Evolutionary conservation across 2,113 vertebrate species (phyloP), one percentile per base, ranked within the genome.

Genomic region (Ploceus nigricollis): DNA sequence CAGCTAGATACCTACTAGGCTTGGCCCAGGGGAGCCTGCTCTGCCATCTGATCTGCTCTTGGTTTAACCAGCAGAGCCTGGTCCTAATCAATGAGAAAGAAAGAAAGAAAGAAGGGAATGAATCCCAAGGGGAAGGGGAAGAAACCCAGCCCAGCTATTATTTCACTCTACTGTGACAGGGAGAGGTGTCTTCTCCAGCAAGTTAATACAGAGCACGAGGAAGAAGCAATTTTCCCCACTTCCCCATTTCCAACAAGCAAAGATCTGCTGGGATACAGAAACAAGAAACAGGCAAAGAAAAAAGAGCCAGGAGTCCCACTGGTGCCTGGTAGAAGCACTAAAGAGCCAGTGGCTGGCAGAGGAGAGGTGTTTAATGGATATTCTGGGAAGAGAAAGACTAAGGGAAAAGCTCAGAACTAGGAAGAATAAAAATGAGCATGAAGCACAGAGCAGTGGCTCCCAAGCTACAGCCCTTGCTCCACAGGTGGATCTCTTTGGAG

Each of bases 381-480:
- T 96, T 95, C 86, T 81, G 63, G 89, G 88, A 97, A 94, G 75
- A 96, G 71, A 95, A 90, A 90, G 91, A 89, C 60, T 25, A 13
- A 90, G 82, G 51, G 56, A 60, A 91, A 90, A 58, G 87, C 87
- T 96, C 60, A 95, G 84, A 96, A 94, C 87, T 80, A 47, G 75
- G 57, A 44, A 82, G 87, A 90, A 93, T 76, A 91, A 90, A 96
- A 96, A 87, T 0, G 66, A 94, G 57, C 30, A 3, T 30, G 35
- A 73, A 80, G 89, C 75, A 88, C 80, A 85, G 90, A 94, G 75
- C 82, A 80, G 66, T 90, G 85, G 90, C 82, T 88, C 84, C 85
- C 56, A 80, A 90, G 80, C 71, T 87, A 13, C 69, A 92, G 89
- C 68, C 94, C 80, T 85, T 90, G 78, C 81, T 96, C 93, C 75